Evolutionary conservation across 1,140 invertebrate species (phyloP), one percentile per base, ranked within the genome.

Genomic region (Tachypleus tridentatus): DNA sequence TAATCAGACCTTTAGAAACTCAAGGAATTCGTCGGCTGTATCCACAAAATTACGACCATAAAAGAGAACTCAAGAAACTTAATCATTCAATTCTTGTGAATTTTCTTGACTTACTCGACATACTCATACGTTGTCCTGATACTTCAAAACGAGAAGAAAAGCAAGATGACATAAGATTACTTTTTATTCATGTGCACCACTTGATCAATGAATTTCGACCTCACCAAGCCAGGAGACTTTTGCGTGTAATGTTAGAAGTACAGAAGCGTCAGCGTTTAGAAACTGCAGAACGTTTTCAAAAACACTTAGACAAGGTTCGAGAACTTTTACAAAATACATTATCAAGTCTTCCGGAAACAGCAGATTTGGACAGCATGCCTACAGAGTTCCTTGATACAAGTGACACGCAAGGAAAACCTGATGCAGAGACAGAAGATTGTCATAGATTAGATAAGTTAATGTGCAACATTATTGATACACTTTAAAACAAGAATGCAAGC

Each of bases 101-200:
- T 75, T 99, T 98, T 74, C 77, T 99, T 29, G 97, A 99, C 78
- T 80, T 99, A 10, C 82, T 99, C 49, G 96, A 99, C 78, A 83
- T 98, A 69, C 77, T 98, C 4, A 94, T 98, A 4, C 86, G 68
- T 67, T 91, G 88, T 76, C 92, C 93, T 0, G 94, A 98, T 73
- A 94, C 93, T 65, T 84, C 87, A 4, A 86, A 93, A 75, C 78
- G 97, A 73, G 86, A 89, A 49, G 95, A 98, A 76, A 99, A 98
- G 80, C 89, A 90, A 57, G 94, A 98, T 77, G 95, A 98, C 77
- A 79, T 99, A 4, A 97, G 91, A 78, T 77, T 98, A 48, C 76
- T 98, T 29, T 98, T 98, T 77, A 98, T 99, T 67, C 94, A 99
- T 72, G 97, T 98, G 76, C 97, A 99, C 80, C 97, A 99, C 80